phyloP scores from a whole-genome alignment of 2,888 invertebrate genomes.

The Temnothorax ravouxi region DNA sequence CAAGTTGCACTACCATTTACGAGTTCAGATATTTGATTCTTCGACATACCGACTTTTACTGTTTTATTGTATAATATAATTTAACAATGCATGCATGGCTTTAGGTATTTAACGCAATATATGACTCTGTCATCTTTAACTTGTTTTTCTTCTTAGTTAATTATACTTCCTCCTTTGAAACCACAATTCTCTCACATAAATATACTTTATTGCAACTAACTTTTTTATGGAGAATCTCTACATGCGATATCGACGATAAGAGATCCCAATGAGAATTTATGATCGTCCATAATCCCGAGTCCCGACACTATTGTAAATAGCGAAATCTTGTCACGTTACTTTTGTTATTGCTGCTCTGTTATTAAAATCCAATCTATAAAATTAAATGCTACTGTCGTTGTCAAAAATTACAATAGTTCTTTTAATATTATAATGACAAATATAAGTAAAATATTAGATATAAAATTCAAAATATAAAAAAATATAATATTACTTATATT shows the following conservation, averaged over 20 bases:
- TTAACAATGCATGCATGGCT: not conserved
- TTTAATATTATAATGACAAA: not conserved
- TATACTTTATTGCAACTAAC: not conserved
- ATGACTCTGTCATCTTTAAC: not conserved
- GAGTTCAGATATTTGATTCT: not conserved
- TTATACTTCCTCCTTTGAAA: not conserved
- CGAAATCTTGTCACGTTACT: constrained; percentile 35
- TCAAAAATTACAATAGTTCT: not conserved
- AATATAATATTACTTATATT: not conserved
- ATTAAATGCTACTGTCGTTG: not conserved
- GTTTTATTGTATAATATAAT: not conserved
- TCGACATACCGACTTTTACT: not conserved
- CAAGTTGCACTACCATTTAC: not conserved
- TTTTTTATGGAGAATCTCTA: not conserved
- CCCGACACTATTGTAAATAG: constrained; percentile 38
- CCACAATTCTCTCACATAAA: constrained; percentile 10
- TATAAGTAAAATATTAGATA: not conserved
- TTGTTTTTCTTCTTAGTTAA: not conserved
- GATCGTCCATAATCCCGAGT: not conserved
- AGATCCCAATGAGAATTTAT: constrained; percentile 33
- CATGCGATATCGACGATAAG: constrained; percentile 3
- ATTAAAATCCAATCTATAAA: constrained; percentile 32
- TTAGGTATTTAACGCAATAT: not conserved
- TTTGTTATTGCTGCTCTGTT: not conserved
- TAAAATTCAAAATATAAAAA: not conserved